Percentiles rank a stretch among this genome's conserved stretches.
These are phyloP conservation scores for Callithrix jacchus DNA, from an alignment of 2,113 vertebrate species.

Conservation along the genomic window DNA sequence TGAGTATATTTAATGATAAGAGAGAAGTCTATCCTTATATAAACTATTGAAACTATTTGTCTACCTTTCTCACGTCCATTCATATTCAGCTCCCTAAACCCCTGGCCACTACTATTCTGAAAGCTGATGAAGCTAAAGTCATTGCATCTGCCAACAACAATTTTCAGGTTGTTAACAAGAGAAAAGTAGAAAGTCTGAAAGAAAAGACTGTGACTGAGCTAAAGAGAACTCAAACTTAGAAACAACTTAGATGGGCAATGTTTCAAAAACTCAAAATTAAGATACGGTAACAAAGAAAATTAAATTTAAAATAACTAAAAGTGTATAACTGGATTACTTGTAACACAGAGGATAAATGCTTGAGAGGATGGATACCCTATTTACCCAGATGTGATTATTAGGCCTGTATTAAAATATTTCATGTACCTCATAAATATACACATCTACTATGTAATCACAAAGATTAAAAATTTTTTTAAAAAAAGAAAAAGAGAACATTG, in stretches of 20 bases:
- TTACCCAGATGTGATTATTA: too few relatives aligned
- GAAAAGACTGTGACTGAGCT: background rate
- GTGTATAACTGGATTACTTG: too few relatives aligned
- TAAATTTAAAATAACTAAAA: too few relatives aligned
- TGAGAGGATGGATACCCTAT: too few relatives aligned
- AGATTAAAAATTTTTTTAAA: too few relatives aligned
- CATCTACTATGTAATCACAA: too few relatives aligned
- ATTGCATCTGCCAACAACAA: background rate
- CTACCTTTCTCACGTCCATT: background rate
- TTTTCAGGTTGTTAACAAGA: background rate
- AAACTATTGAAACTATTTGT: background rate
- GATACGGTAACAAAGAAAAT: background rate
- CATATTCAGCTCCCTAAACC: background rate
- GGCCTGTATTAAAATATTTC: too few relatives aligned
- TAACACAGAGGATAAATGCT: too few relatives aligned
- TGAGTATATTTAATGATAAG: too few relatives aligned
- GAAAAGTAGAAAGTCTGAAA: background rate
- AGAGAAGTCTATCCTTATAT: background rate
- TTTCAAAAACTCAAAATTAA: constrained; percentile 32
- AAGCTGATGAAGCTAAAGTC: background rate
- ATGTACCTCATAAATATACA: too few relatives aligned
- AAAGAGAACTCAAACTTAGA: background rate
- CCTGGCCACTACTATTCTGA: background rate
- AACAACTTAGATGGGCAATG: background rate
- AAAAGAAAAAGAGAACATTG: too few relatives aligned